phyloP scores from a whole-genome alignment of 2,113 vertebrate species.

The Gadus macrocephalus region DNA sequence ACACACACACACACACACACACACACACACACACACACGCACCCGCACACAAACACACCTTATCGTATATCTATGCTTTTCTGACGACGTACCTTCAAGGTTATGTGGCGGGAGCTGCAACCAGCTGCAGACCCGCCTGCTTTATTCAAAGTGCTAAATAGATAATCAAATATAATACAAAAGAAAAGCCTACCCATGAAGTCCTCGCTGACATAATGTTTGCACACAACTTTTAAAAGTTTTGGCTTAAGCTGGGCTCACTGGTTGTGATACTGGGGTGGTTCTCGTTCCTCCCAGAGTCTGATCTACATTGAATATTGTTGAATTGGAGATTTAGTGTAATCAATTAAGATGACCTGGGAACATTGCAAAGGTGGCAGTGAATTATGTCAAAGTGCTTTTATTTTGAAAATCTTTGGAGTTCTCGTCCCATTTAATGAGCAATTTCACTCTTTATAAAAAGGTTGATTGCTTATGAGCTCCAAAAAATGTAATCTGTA shows the following conservation, averaged over 20 bases:
- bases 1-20: constrained; percentile 11
- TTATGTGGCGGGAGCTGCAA: constrained; percentile 57
- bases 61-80: constrained; percentile 27
- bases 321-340: not conserved
- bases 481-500: not conserved
- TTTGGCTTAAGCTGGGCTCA: constrained; percentile 22
- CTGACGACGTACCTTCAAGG: constrained; percentile 59
- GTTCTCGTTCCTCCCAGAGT: too few relatives aligned
- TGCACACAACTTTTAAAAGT: constrained; percentile 33
- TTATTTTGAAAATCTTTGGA: constrained; percentile 49
- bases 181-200: constrained; percentile 14
- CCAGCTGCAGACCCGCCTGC: constrained; percentile 53
- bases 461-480: constrained; percentile 7
- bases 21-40: not conserved
- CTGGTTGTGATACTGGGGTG: constrained; percentile 13
- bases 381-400: constrained; percentile 52
- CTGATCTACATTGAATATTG: too few relatives aligned
- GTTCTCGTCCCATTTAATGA: constrained; percentile 1
- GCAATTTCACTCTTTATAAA: not conserved
- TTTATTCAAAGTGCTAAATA: constrained; percentile 58
- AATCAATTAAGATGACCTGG: not conserved
- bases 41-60: not conserved
- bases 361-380: constrained; percentile 30
- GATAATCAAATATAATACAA: constrained; percentile 36
- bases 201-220: constrained; percentile 22